A percentile compares a stretch with the other conserved stretches of the same genome.
Evolutionary conservation across 2,888 invertebrate species (phyloP).

Genomic region (Drosophila paracracens): DNA sequence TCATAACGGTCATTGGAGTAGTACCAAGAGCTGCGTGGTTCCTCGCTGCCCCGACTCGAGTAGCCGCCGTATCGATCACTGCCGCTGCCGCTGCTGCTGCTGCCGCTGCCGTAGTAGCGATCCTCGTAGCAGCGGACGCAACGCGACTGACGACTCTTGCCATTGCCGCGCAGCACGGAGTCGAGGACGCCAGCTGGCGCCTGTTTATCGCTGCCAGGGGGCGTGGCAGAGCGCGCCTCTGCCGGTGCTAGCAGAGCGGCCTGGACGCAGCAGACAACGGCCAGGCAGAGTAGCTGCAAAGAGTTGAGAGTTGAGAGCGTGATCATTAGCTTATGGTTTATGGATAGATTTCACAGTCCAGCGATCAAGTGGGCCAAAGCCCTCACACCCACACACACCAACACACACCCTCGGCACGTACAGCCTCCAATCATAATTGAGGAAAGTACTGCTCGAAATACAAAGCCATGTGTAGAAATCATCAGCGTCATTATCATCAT

Average conservation of each 20-base stretch:
- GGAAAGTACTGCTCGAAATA: slow-evolving; percentile 59
- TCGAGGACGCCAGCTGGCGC: slow-evolving; percentile 63
- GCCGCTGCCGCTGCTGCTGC: slow-evolving; percentile 14
- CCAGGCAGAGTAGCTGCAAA: slow-evolving; percentile 60
- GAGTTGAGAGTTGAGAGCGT: slow-evolving; percentile 4
- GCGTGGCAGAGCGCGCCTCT: slow-evolving; percentile 56
- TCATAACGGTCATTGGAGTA: slow-evolving; percentile 82
- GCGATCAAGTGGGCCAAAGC: slow-evolving; percentile 70
- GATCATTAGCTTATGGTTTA: slow-evolving; percentile 73
- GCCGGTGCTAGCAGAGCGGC: slow-evolving; percentile 54
- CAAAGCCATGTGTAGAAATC: slow-evolving; percentile 55
- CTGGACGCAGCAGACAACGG: slow-evolving; percentile 52
- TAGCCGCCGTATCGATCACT: slow-evolving; percentile 60
- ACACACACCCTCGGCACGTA: not conserved
- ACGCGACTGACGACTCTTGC: slow-evolving; percentile 82
- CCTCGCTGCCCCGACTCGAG: slow-evolving; percentile 76
- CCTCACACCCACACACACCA: slow-evolving; percentile 29
- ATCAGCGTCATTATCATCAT: slow-evolving; percentile 64
- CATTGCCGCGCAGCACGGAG: slow-evolving; percentile 66
- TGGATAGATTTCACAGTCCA: slow-evolving; percentile 75
- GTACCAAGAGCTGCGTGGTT: slow-evolving; percentile 78
- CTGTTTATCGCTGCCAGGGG: slow-evolving; percentile 30
- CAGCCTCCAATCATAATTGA: slow-evolving; percentile 76
- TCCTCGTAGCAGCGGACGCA: slow-evolving; percentile 84
- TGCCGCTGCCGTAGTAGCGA: slow-evolving; percentile 48